Base-by-base conservation (phyloP, 2,888 invertebrate genomes). In the Trisateles emortualis region DNA sequence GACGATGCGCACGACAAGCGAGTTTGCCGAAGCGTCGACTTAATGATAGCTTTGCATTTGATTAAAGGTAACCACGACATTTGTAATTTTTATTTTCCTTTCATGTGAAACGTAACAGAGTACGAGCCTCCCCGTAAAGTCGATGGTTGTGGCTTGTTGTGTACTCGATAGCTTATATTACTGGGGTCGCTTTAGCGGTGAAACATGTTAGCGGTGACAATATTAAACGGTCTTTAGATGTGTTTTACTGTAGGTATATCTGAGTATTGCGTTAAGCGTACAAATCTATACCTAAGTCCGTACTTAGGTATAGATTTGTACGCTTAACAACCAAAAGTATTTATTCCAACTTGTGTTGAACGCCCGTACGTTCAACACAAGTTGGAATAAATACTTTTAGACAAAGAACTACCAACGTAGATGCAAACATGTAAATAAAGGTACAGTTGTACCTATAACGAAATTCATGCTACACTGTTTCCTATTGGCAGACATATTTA, bases 41-140 rank as follows among this genome's bases (percentile, higher is more conserved):
- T 90, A 90, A 91, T 89, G 87, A 90, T 89, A 88, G 87, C 86
- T 87, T 88, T 90, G 87, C 87, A 89, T 92, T 90, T 89, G 86
- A 90, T 89, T 91, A 88, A 86, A 88, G 86, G 87, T 86, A 86
- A 89, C 87, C 86, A 81, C 81, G 81, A 84, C 81, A 84, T 84
- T 84, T 84, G 84, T 86, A 83, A 85, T 82, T 87, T 84, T 89
- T 86, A 77, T 86, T 87, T 83, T 80, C 61, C 64, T 73, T 72
- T 68, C 69, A 70, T 75, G 68, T 73, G 68, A 70, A 71, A 60
- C 67, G 63, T 68, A 60, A 58, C 58, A 66, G 59, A 57, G 61
- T 71, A 22, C 66, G 48, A 67, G 68, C 53, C 52, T 58, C 64
- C 51, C 64, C 66, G 71, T 74, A 64, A 63, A 77, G 64, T 74